Percentiles rank a stretch among this genome's conserved stretches.
Evolutionary conservation across 2,113 vertebrate species (phyloP).

Genomic region (human (Homo sapiens)): DNA sequence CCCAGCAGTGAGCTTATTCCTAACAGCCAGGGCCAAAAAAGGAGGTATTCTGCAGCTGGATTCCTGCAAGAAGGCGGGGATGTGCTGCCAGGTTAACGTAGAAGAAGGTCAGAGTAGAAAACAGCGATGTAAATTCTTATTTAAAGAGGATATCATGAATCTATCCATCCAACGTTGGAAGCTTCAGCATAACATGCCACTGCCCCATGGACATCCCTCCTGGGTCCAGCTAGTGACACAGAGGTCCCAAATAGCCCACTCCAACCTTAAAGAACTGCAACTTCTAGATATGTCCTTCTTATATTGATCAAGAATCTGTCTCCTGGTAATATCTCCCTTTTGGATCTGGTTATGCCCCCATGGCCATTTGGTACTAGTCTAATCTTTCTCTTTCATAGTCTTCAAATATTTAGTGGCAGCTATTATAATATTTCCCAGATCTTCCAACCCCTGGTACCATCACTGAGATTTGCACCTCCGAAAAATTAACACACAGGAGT

Average conservation of each 20-base stretch:
- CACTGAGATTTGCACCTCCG: background rate
- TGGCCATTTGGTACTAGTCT: background rate
- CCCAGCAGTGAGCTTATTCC: background rate
- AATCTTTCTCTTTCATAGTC: background rate
- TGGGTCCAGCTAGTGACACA: background rate
- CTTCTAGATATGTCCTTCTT: constrained; percentile 6
- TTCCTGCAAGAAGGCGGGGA: background rate
- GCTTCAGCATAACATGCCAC: background rate
- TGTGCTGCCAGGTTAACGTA: background rate
- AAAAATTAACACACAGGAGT: background rate
- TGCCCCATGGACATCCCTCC: no score
- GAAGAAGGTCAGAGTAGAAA: background rate
- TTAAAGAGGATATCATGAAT: background rate
- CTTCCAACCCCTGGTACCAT: background rate
- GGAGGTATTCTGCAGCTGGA: background rate
- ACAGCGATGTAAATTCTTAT: background rate
- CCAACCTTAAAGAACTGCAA: background rate
- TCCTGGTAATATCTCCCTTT: background rate
- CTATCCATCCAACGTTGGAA: background rate
- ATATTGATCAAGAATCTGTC: background rate
- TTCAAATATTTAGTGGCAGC: background rate
- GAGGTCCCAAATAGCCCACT: background rate
- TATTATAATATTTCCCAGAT: background rate
- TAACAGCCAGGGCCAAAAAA: background rate
- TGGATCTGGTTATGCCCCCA: background rate